Conservation (phyloP, 2,888 invertebrate species). For the Hedychridium roseum region DNA sequence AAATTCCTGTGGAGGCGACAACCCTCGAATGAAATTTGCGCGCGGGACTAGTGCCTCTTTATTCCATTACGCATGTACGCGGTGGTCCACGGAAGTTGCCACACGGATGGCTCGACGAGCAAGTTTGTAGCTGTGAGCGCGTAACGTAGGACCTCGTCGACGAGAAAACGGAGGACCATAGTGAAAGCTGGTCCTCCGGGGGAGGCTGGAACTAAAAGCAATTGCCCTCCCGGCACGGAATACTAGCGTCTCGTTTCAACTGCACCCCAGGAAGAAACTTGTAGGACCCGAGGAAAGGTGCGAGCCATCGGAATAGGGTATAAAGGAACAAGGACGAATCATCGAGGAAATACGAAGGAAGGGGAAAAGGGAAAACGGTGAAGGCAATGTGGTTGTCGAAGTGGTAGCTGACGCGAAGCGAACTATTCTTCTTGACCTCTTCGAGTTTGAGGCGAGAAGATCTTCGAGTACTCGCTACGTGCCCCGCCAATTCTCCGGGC, state of each 20-base stretch:
- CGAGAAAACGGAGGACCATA: background rate
- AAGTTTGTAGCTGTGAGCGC: no score
- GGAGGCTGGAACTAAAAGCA: constrained; percentile 31
- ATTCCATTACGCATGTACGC: background rate
- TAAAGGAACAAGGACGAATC: background rate
- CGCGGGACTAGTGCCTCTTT: background rate
- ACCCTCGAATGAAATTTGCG: background rate
- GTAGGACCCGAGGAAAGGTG: constrained; percentile 23
- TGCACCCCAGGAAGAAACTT: constrained; percentile 20
- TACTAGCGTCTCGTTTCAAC: constrained; percentile 34
- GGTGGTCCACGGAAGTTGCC: background rate
- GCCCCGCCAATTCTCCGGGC: no score
- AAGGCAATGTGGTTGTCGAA: constrained; percentile 12
- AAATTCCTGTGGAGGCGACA: no score
- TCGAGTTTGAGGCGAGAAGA: no score
- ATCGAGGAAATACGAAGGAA: background rate
- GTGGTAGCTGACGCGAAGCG: constrained; percentile 7
- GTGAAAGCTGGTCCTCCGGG: constrained; percentile 17
- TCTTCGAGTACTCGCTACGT: no score
- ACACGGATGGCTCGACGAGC: background rate
- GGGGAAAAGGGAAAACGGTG: constrained; percentile 2
- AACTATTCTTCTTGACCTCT: background rate
- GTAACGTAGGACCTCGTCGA: background rate
- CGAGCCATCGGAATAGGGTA: constrained; percentile 15
- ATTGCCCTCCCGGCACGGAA: constrained; percentile 32